These are phyloP conservation scores for Hermodice carunculata DNA, from an alignment of 2,888 invertebrate species.

Conservation along the genomic window DNA sequence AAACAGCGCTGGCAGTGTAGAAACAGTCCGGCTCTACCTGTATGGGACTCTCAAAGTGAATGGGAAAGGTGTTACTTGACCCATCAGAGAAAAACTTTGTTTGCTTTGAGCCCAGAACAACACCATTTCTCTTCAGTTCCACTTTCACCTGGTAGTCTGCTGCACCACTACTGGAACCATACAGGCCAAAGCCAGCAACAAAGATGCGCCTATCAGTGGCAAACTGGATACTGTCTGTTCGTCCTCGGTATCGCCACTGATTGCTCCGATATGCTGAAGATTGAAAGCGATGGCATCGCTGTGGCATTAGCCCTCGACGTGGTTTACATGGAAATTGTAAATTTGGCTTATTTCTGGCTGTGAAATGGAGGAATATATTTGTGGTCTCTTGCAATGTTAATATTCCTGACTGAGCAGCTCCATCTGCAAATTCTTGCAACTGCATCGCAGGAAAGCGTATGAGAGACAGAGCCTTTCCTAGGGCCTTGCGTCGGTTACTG, in stretches of 20 bases:
- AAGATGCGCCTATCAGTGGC: slow-evolving; percentile 96
- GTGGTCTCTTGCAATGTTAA: slow-evolving; percentile 93
- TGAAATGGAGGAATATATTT: slow-evolving; percentile 94
- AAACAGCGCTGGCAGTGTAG: slow-evolving; percentile 94
- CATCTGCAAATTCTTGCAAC: slow-evolving; percentile 93
- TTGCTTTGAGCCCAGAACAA: slow-evolving; percentile 89
- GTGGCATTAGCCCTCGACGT: slow-evolving; percentile 89
- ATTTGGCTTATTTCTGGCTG: slow-evolving; percentile 87
- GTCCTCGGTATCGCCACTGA: slow-evolving; percentile 96
- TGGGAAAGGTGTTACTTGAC: slow-evolving; percentile 95
- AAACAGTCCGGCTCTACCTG: slow-evolving; percentile 94
- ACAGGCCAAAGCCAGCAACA: slow-evolving; percentile 94
- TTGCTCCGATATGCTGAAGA: slow-evolving; percentile 97
- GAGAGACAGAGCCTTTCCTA: slow-evolving; percentile 81
- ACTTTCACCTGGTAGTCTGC: slow-evolving; percentile 96
- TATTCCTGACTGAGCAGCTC: slow-evolving; percentile 92
- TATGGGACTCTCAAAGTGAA: slow-evolving; percentile 82
- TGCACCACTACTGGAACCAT: slow-evolving; percentile 95
- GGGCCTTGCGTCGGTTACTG: slow-evolving; percentile 75
- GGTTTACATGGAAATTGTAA: slow-evolving; percentile 86
- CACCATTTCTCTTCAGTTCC: slow-evolving; percentile 89
- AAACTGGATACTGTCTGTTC: slow-evolving; percentile 97
- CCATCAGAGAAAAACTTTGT: slow-evolving; percentile 97
- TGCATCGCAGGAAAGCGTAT: slow-evolving; percentile 95
- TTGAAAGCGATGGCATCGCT: slow-evolving; percentile 95